phyloP scores from a whole-genome alignment of 2,113 vertebrate species.

The Rhipidura dahli region DNA sequence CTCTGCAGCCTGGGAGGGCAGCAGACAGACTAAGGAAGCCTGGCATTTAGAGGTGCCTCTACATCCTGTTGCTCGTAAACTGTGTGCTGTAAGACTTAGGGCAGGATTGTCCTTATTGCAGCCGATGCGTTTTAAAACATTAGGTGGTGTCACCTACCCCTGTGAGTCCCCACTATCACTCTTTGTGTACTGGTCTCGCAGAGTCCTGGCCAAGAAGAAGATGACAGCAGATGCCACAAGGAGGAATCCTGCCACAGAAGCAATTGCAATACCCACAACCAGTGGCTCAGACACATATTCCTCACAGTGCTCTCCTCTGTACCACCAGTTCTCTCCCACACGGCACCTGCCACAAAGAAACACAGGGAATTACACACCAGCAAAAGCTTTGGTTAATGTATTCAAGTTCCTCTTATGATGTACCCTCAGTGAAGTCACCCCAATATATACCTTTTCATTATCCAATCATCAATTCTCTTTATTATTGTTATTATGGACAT shows the following conservation, averaged over 20 bases:
- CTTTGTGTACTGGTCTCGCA: conserved; percentile 80
- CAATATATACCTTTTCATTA: neutral
- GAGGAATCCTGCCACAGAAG: conserved; percentile 84
- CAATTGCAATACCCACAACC: conserved; percentile 86
- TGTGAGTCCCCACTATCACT: conserved; percentile 78
- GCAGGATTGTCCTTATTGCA: neutral
- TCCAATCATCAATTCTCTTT: neutral
- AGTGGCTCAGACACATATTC: conserved; percentile 90
- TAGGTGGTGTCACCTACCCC: conserved; percentile 72
- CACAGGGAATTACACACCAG: neutral
- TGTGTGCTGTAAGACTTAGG: neutral
- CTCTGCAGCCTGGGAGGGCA: neutral
- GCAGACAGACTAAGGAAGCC: neutral
- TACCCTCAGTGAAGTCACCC: neutral
- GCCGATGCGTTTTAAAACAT: neutral
- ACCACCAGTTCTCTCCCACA: conserved; percentile 95
- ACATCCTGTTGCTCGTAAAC: neutral
- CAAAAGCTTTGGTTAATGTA: neutral
- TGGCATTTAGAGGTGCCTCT: neutral
- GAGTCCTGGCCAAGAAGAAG: conserved; percentile 82
- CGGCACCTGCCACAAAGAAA: conserved; percentile 78
- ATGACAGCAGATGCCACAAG: conserved; percentile 78
- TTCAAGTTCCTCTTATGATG: neutral
- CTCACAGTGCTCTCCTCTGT: conserved; percentile 90
- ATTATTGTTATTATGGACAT: neutral